Conservation (phyloP, 2,113 vertebrate genomes). For the Campylomormyrus numenius region DNA sequence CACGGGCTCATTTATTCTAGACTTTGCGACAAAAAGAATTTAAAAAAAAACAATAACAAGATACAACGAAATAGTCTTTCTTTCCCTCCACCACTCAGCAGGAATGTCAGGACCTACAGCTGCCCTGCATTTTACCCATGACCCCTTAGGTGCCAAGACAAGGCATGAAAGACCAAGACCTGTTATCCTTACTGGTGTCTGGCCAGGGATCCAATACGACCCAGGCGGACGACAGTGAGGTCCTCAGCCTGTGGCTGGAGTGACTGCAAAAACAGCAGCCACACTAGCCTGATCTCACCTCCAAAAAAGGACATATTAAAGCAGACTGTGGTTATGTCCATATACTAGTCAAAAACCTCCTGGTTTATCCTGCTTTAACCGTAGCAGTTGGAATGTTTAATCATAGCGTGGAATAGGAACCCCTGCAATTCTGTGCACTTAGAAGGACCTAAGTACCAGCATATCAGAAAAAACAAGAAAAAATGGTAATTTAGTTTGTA, state of each 20-base stretch:
- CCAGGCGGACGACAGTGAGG: not conserved
- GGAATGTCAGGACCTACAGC: constrained; percentile 32
- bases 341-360: not conserved
- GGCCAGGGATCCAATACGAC: constrained; percentile 18
- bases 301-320: not conserved
- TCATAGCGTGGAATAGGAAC: not conserved
- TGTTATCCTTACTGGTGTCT: constrained; percentile 23
- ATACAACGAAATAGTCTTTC: not conserved
- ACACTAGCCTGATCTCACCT: not conserved
- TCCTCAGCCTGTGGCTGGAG: not conserved
- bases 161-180: not conserved
- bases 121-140: constrained; percentile 30
- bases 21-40: not conserved
- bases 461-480: not conserved
- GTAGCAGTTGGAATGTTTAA: not conserved
- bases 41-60: not conserved
- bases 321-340: not conserved
- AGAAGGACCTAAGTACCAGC: not conserved
- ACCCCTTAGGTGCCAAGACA: constrained; percentile 29
- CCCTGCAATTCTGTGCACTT: not conserved
- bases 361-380: not conserved
- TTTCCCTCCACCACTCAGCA: constrained; percentile 5
- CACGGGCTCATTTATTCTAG: not conserved
- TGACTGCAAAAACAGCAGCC: no score
- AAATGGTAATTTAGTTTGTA: not conserved